Evolutionary conservation across 2,113 vertebrate species (phyloP), one percentile per base, ranked within the genome.

Genomic region (Oreotragus oreotragus): DNA sequence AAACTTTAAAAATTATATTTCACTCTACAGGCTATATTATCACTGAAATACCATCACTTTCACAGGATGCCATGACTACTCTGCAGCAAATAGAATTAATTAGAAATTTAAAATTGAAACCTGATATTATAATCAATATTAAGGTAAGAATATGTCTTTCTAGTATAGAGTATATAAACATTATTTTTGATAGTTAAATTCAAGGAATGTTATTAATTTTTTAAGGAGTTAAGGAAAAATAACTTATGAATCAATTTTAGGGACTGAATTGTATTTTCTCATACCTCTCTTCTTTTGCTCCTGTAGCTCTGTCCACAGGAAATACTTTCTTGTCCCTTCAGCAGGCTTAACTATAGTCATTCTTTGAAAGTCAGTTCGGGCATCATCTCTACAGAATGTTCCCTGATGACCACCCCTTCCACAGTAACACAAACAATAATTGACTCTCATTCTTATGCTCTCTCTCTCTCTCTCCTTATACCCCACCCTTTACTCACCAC

Each of bases 41-140:
- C 97, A 99, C 99, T 98, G 99, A 99, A 96, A 98, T 99, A 84
- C 99, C 99, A 19, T 99, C 98, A 96, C 97, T 99, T 85, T 99
- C 99, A 45, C 99, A 99, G 92, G 99, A 99, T 45, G 97, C 98
- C 91, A 94, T 99, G 98, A 99, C 98, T 90, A 98, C 99, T 96
- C 91, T 97, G 25, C 98, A 99, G 95, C 99, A 99, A 98, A 98
- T 99, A 95, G 98, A 99, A 60, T 84, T 99, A 97, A 99, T 99
- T 98, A 99, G 98, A 98, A 99, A 98, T 93, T 98, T 99, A 84
- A 99, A 99, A 92, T 96, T 99, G 93, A 98, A 99, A 51, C 99
- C 99, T 0, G 99, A 99, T 99, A 95, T 99, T 97, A 98, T 99
- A 98, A 99, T 99, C 97, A 99, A 99, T 98, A 99, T 99, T 97